A percentile compares a stretch with the other conserved stretches of the same genome.
Evolutionary conservation across 2,888 invertebrate genomes (phyloP).

Genomic region (Asteroscopus sphinx): DNA sequence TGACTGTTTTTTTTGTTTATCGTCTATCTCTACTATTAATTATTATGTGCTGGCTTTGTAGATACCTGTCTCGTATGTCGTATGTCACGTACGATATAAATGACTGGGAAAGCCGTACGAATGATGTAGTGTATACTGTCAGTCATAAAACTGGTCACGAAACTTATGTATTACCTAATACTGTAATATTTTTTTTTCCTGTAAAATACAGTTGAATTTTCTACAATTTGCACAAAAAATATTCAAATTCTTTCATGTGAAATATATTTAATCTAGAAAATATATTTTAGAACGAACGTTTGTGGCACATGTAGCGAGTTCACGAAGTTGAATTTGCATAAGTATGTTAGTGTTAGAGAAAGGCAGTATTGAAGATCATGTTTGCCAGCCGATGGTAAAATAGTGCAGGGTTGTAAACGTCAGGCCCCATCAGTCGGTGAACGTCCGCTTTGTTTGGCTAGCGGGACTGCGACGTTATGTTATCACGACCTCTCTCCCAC

Average conservation of each 20-base stretch:
- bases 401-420: slow-evolving; percentile 28
- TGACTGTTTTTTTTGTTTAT: slow-evolving; percentile 4
- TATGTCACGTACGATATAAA: slow-evolving; percentile 12
- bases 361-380: slow-evolving; percentile 31
- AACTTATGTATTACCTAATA: slow-evolving; percentile 23
- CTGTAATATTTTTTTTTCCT: slow-evolving; percentile 9
- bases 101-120: slow-evolving; percentile 9
- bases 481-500: slow-evolving; percentile 61
- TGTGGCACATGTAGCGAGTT: slow-evolving; percentile 22
- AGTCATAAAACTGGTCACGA: slow-evolving; percentile 23
- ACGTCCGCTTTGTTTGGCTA: slow-evolving; percentile 75
- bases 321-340: slow-evolving; percentile 36
- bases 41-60: too few species aligned
- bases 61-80: slow-evolving; percentile 3
- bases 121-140: slow-evolving; percentile 18
- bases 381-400: slow-evolving; percentile 17
- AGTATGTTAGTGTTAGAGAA: slow-evolving; percentile 36
- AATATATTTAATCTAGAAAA: slow-evolving; percentile 33
- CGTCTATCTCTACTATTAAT: neutral
- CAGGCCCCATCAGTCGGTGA: slow-evolving; percentile 59
- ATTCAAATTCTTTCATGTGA: too few species aligned
- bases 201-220: slow-evolving; percentile 21
- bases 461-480: slow-evolving; percentile 68
- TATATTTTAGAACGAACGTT: slow-evolving; percentile 18
- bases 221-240: slow-evolving; percentile 20